Conservation (phyloP, 1,140 invertebrate genomes). For the Dufourea novaeangliae region DNA sequence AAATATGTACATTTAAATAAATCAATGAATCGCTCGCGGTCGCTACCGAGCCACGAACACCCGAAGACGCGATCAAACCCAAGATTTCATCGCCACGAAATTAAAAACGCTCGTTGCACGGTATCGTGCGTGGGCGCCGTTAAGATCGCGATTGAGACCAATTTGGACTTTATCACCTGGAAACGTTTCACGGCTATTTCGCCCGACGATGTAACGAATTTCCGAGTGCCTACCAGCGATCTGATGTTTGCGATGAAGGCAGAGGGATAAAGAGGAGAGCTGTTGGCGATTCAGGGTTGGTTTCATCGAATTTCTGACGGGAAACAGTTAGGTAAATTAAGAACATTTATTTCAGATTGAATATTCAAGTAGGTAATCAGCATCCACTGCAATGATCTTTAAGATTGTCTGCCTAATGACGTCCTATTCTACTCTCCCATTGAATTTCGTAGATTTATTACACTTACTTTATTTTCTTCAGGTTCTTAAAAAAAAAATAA, state of each 20-base stretch:
- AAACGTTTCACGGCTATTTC: neutral
- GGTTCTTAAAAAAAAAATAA: no score
- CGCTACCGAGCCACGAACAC: neutral
- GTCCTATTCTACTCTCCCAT: no score
- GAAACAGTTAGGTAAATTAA: neutral
- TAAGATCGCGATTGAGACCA: conserved; percentile 4
- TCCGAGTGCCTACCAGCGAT: neutral
- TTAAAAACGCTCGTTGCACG: conserved; percentile 14
- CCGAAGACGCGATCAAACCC: conserved; percentile 18
- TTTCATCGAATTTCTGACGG: neutral
- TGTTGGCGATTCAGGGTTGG: no score
- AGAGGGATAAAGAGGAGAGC: no score
- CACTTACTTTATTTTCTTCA: no score
- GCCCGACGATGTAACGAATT: neutral
- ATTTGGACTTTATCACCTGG: conserved; percentile 2
- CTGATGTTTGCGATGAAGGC: neutral
- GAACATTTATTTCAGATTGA: neutral
- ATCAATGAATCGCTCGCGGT: conserved; percentile 21
- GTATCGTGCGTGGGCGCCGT: conserved; percentile 11
- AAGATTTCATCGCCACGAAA: conserved; percentile 19
- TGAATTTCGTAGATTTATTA: no score
- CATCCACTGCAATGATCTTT: no score
- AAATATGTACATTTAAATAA: conserved; percentile 39
- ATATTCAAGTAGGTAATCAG: no score
- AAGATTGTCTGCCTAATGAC: no score